A percentile compares a stretch with the other conserved stretches of the same genome.
Conservation (phyloP, 1,140 invertebrate genomes). For the Drosophila persimilis region DNA sequence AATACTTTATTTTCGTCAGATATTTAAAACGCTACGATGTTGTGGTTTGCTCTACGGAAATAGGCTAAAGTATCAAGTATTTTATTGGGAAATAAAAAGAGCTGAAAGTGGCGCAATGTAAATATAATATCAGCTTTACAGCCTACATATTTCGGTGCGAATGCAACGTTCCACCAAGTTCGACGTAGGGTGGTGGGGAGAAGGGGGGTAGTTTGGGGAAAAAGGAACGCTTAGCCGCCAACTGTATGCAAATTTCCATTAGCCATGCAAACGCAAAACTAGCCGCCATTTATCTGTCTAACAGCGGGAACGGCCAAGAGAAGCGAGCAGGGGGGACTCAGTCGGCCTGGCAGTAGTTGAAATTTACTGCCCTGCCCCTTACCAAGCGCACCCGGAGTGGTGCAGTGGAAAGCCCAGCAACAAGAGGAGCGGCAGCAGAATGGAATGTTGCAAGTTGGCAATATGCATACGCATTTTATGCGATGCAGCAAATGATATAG, state of each 20-base stretch:
- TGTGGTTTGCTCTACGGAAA: too few relatives aligned
- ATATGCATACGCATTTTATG: conserved; percentile 79
- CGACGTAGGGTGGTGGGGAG: background rate
- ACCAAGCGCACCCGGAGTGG: conserved; percentile 41
- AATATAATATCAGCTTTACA: background rate
- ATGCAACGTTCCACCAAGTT: conserved; percentile 22
- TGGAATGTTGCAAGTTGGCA: conserved; percentile 70
- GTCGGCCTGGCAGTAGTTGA: conserved; percentile 66
- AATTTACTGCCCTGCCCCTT: conserved; percentile 70
- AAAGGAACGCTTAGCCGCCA: conserved; percentile 62
- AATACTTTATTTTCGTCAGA: too few relatives aligned
- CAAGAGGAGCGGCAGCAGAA: too few relatives aligned
- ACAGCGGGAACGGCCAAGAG: conserved; percentile 38
- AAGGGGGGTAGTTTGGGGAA: background rate
- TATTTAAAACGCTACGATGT: too few relatives aligned
- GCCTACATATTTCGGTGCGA: conserved; percentile 33
- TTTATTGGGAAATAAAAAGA: too few relatives aligned
- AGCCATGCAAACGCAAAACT: conserved; percentile 80
- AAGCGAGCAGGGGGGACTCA: background rate
- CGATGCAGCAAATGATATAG: conserved; percentile 41
- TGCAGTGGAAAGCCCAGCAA: conserved; percentile 7
- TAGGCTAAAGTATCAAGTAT: too few relatives aligned
- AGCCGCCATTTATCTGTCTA: conserved; percentile 79
- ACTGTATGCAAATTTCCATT: conserved; percentile 79
- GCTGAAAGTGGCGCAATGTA: too few relatives aligned